These are phyloP conservation scores for Willowsia nigromaculata DNA, from an alignment of 2,888 invertebrate species.

Conservation along the genomic window DNA sequence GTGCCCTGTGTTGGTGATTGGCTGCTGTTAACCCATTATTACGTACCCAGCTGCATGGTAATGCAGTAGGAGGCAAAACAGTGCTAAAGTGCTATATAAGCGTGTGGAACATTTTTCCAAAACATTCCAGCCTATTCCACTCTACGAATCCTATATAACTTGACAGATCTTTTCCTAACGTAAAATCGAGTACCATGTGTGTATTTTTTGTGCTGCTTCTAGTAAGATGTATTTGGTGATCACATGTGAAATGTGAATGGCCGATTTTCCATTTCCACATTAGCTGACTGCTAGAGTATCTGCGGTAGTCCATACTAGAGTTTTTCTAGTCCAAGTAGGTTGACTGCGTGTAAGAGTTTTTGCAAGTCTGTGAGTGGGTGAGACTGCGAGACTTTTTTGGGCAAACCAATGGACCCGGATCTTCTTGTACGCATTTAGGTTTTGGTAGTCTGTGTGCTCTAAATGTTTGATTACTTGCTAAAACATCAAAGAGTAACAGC, in stretches of 20 bases:
- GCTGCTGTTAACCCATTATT: too few relatives aligned
- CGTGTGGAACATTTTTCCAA: not conserved
- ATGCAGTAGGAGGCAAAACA: not conserved
- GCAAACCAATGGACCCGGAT: constrained; percentile 32
- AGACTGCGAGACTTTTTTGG: not conserved
- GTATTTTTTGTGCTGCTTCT: not conserved
- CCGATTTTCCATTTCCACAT: not conserved
- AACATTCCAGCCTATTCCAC: not conserved
- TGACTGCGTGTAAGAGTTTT: not conserved
- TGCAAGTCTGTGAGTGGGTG: constrained; percentile 24
- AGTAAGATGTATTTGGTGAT: not conserved
- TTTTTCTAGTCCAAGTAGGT: not conserved
- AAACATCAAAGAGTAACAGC: not conserved
- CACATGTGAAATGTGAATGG: constrained; percentile 37
- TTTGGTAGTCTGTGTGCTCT: not conserved
- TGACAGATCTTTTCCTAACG: not conserved
- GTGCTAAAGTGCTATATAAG: not conserved
- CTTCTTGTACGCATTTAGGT: constrained; percentile 23
- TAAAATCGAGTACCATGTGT: not conserved
- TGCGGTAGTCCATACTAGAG: not conserved
- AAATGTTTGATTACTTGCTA: not conserved
- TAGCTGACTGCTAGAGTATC: not conserved
- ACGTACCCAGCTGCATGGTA: too few relatives aligned
- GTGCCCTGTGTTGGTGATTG: not conserved
- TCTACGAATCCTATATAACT: not conserved